Evolutionary conservation across 2,797 vertebrate genomes (phyloP), one percentile per base, ranked within the genome.

Genomic region (Xiphophorus birchmanni): DNA sequence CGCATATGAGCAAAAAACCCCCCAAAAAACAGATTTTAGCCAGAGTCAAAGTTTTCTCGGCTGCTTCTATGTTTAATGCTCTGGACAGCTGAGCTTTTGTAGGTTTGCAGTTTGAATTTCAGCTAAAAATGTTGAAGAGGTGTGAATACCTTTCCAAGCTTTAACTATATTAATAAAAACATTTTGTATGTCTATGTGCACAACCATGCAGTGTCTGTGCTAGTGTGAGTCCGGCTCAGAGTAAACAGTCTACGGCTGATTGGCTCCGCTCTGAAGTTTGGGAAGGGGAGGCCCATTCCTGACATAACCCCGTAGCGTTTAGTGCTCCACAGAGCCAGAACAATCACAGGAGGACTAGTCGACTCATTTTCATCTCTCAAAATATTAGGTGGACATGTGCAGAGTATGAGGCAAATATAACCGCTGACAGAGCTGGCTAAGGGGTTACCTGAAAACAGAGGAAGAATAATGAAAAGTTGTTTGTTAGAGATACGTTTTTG

Each of bases 211-310:
- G 67, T 23, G 63, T 63, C 52, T 5, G 13, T 52, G 77, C 23
- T 18, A 18, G 71, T 26, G 79, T 40, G 73, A 56, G 78, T 45
- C 67, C 56, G 35, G 80, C 85, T 90, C 86, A 92, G 91, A 94
- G 89, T 90, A 94, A 95, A 94, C 93, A 92, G 83, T 86, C 52
- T 77, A 89, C 65, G 93, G 85, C 88, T 93, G 86, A 92, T 78
- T 90, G 93, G 83, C 69, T 93, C 77, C 48, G 9, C 91, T 93
- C 89, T 93, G 89, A 92, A 89, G 91, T 90, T 35, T 85, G 80
- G 82, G 78, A 73, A 79, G 82, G 45, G 76, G 80, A 78, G 86
- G 87, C 79, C 83, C 88, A 90, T 90, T 93, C 90, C 90, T 91
- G 83, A 89, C 93, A 93, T 84, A 92, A 86, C 79, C 88, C 44